Percentiles rank a stretch among this genome's conserved stretches.
These are phyloP conservation scores for Peromyscus attwateri DNA, from an alignment of 2,797 vertebrate species.

Conservation along the genomic window DNA sequence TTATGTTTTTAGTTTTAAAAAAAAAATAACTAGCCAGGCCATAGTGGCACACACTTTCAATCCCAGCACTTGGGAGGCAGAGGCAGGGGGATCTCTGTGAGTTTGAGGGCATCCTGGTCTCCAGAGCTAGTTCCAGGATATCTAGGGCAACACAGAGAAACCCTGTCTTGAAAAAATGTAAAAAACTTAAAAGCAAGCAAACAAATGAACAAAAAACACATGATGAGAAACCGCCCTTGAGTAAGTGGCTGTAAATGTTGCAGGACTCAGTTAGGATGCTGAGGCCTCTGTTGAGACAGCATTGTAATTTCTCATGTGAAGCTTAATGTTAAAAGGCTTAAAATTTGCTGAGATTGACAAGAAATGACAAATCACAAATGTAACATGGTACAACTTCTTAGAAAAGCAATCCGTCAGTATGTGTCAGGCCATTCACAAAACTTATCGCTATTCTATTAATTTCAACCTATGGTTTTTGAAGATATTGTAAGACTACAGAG, in stretches of 20 bases:
- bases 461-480: neutral
- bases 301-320: neutral
- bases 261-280: neutral
- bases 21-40: neutral
- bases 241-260: neutral
- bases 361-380: constrained; percentile 36
- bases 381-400: neutral
- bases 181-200: neutral
- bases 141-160: neutral
- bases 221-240: neutral
- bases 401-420: neutral
- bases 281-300: neutral
- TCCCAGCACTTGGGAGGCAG: neutral
- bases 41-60: neutral
- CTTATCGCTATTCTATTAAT: neutral
- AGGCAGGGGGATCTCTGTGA: neutral
- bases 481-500: neutral
- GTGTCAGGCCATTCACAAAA: neutral
- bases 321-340: constrained; percentile 3
- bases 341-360: neutral
- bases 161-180: neutral
- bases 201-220: neutral
- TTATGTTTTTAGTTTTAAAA: neutral
- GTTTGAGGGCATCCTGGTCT: neutral
- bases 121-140: neutral